Conservation (phyloP, 1,140 invertebrate genomes). For the Zeugodacus cucurbitae region DNA sequence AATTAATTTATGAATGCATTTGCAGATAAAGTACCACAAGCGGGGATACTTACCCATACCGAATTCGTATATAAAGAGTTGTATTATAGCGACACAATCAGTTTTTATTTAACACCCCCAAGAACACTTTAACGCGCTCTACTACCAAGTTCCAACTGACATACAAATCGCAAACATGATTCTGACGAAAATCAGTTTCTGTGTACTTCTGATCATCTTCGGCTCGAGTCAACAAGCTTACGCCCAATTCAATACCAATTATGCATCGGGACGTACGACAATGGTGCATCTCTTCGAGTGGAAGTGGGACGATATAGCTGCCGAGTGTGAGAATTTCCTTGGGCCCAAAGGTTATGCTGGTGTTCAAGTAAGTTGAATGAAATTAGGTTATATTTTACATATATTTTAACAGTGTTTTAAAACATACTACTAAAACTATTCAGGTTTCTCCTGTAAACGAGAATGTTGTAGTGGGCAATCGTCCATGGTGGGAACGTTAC, state of each 20-base stretch:
- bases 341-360: conserved; percentile 79
- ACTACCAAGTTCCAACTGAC: not conserved
- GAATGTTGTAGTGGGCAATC: conserved; percentile 58
- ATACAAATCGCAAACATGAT: not conserved
- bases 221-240: not conserved
- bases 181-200: not conserved
- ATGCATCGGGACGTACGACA: too few species aligned
- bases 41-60: not conserved
- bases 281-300: conserved; percentile 87
- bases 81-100: not conserved
- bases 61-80: not conserved
- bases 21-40: not conserved
- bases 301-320: conserved; percentile 83
- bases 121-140: not conserved
- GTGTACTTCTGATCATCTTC: not conserved
- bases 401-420: not conserved
- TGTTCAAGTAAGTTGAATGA: conserved; percentile 72
- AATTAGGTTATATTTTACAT: not conserved
- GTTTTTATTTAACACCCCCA: not conserved
- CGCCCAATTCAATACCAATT: conserved; percentile 7
- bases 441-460: conserved; percentile 60
- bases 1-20: not conserved
- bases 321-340: conserved; percentile 84
- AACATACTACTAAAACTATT: not conserved
- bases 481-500: conserved; percentile 88